Percentiles rank a stretch among this genome's conserved stretches.
phyloP scores from a whole-genome alignment of 2,113 vertebrate genomes.

The Pedionomus torquatus region DNA sequence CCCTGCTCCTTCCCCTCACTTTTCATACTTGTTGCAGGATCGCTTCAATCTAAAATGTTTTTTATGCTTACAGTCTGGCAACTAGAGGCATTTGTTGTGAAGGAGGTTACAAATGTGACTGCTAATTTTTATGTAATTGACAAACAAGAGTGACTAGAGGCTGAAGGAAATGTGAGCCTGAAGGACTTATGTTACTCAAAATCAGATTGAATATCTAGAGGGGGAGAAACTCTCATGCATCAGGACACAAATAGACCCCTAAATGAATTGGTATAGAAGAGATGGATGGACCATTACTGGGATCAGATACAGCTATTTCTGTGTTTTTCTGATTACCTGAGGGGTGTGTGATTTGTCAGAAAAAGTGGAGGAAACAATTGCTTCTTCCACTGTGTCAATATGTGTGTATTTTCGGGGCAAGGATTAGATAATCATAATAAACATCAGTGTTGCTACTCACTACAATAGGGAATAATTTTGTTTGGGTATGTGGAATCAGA shows the following conservation, averaged over 20 bases:
- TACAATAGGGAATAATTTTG: neutral
- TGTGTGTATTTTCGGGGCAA: neutral
- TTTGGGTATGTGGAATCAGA: neutral
- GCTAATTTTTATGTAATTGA: slow-evolving; percentile 45
- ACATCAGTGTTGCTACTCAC: neutral
- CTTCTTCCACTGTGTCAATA: neutral
- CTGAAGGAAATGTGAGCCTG: neutral
- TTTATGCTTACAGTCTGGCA: neutral
- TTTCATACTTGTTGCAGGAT: neutral
- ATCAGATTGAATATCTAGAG: slow-evolving; percentile 25
- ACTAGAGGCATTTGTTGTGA: neutral
- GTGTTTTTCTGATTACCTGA: slow-evolving; percentile 10
- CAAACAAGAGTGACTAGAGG: neutral
- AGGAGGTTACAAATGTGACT: neutral
- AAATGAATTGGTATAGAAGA: slow-evolving; percentile 4
- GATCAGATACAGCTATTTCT: slow-evolving; percentile 37
- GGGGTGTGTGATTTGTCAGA: neutral
- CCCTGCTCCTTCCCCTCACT: fast-evolving
- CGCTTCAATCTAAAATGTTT: slow-evolving; percentile 17
- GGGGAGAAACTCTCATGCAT: neutral
- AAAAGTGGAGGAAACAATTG: neutral
- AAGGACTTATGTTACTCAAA: neutral
- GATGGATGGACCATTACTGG: neutral
- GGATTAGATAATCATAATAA: neutral
- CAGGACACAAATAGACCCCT: neutral